A percentile compares a stretch with the other conserved stretches of the same genome.
phyloP scores from a whole-genome alignment of 2,113 vertebrate species.

The Enhydra lutris region DNA sequence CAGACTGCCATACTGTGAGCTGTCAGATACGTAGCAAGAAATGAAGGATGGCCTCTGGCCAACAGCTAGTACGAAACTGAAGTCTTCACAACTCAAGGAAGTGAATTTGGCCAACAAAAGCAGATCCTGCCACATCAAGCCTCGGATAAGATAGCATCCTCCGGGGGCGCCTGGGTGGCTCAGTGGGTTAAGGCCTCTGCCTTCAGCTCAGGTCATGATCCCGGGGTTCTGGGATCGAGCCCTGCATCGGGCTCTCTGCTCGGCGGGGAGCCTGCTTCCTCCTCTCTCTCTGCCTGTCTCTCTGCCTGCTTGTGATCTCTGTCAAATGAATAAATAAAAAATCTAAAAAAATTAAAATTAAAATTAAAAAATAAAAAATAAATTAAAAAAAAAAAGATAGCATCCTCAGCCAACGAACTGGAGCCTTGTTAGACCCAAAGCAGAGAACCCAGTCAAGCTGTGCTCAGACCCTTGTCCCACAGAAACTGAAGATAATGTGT shows the following conservation, averaged over 20 bases:
- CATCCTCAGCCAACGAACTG: background rate
- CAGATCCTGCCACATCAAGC: background rate
- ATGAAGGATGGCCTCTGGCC: background rate
- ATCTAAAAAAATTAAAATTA: too few species aligned
- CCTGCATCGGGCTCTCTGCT: too few species aligned
- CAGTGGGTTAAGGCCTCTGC: too few species aligned
- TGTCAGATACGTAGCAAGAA: background rate
- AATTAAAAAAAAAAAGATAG: too few species aligned
- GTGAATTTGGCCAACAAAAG: background rate
- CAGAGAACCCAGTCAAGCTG: background rate
- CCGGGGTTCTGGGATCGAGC: too few species aligned
- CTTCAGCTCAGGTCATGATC: too few species aligned
- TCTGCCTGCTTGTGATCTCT: too few species aligned
- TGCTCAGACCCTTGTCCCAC: background rate
- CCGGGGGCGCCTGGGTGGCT: too few species aligned
- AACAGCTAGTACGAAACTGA: background rate
- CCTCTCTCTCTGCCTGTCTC: too few species aligned
- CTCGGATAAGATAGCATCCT: background rate
- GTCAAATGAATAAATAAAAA: too few species aligned
- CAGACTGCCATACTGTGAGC: background rate
- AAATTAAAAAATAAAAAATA: too few species aligned
- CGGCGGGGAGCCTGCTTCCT: too few species aligned
- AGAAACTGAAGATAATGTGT: background rate
- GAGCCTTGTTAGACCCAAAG: background rate
- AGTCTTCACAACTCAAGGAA: background rate